A percentile compares a stretch with the other conserved stretches of the same genome.
These are phyloP conservation scores for Mungos mungo DNA, from an alignment of 2,113 vertebrate genomes.

Conservation along the genomic window DNA sequence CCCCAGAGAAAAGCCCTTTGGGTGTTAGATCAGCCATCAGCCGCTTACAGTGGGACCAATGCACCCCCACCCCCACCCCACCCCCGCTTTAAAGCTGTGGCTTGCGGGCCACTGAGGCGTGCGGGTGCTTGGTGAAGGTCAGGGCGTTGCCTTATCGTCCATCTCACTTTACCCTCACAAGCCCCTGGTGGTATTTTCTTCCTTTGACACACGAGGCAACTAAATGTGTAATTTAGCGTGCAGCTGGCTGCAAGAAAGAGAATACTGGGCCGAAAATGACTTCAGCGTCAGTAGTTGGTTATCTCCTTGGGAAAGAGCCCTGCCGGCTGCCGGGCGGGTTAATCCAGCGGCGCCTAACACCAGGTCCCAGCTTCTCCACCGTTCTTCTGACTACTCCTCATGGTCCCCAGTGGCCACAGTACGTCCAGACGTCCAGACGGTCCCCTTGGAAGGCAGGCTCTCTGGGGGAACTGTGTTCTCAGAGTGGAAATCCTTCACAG, in stretches of 20 bases:
- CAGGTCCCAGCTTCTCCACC: not conserved
- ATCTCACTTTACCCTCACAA: not conserved
- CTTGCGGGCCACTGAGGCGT: not conserved
- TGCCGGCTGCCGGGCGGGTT: not conserved
- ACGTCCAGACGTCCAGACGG: not conserved
- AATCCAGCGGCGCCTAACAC: not conserved
- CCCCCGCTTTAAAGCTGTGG: not conserved
- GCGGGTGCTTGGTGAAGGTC: not conserved
- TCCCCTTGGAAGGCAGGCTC: not conserved
- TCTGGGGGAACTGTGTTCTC: not conserved
- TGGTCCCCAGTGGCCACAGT: not conserved
- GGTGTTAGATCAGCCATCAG: no score
- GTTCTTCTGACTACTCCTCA: not conserved
- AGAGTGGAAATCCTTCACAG: not conserved
- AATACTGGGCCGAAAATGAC: not conserved
- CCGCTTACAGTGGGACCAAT: not conserved
- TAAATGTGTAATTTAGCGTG: conserved; percentile 20
- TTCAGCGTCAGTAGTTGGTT: not conserved
- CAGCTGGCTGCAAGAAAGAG: not conserved
- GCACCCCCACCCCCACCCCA: not conserved
- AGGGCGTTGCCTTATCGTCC: not conserved
- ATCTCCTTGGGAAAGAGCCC: not conserved
- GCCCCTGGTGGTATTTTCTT: not conserved
- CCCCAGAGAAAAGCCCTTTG: not conserved
- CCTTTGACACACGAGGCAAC: not conserved